Evolutionary conservation across 2,888 invertebrate genomes (phyloP), one percentile per base, ranked within the genome.

Genomic region (Megamerina dolium): DNA sequence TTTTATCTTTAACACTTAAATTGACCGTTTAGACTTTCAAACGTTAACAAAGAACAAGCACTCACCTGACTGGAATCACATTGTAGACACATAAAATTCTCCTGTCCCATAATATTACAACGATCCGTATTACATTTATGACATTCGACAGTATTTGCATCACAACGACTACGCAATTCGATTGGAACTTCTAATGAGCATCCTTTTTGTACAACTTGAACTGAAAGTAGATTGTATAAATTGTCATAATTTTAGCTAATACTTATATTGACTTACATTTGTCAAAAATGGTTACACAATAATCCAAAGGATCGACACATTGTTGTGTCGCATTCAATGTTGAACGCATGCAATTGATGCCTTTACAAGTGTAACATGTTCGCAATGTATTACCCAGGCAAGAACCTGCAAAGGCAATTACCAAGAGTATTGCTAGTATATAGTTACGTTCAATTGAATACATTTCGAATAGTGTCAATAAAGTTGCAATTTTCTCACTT

Each of bases 231-330:
- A 23, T 8, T 8, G 23, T 6, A 23, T 23, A 23, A 23, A 23
- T 8, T 3, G 1, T 16, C 9, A 21, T 12, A 40, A 10, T 23
- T 8, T 23, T 23, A 23, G 6, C 10, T 23, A 10, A 31, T 31
- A 6, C 14, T 16, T 23, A 12, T 3, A 20, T 3, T 10, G 31
- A 52, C 60, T 54, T 45, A 68, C 68, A 59, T 40, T 60, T 49
- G 4, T 64, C 59, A 33, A 59, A 68, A 12, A 70, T 45, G 8
- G 70, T 64, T 17, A 68, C 60, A 45, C 70, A 69, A 44, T 59
- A 58, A 48, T 69, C 68, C 51, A 68, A 41, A 5, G 59, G 51
- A 49, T 68, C 64, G 14, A 49, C 14, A 34, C 68, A 68, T 13
- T 47, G 47, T 32, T 55, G 52, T 20, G 55, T 59, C 26, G 46